Percentiles rank a stretch among this genome's conserved stretches.
Evolutionary conservation across 2,113 vertebrate species (phyloP).

Genomic region (Isurus oxyrinchus): DNA sequence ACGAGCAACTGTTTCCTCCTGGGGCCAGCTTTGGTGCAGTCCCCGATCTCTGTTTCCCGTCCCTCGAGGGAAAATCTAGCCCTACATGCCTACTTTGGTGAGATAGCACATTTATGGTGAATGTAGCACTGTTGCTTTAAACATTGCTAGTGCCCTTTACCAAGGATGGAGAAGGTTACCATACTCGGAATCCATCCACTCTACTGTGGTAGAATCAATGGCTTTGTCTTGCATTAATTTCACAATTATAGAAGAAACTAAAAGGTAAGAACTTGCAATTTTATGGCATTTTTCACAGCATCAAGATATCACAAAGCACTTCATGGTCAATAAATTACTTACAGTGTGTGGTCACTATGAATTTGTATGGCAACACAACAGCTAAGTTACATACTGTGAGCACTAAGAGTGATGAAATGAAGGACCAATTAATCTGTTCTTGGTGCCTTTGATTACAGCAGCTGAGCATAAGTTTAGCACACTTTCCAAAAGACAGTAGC

Average conservation of each 20-base stretch:
- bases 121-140: neutral
- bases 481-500: neutral
- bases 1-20: too few relatives aligned
- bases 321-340: neutral
- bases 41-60: too few relatives aligned
- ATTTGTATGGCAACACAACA: neutral
- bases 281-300: neutral
- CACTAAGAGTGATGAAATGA: neutral
- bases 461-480: neutral
- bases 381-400: neutral
- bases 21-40: too few relatives aligned
- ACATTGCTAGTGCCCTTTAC: neutral
- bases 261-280: neutral
- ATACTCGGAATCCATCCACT: neutral
- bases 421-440: neutral
- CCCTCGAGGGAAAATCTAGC: too few relatives aligned
- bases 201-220: neutral
- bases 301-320: neutral
- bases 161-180: neutral
- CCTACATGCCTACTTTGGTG: neutral
- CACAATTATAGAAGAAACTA: neutral
- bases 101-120: neutral
- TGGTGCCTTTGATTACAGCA: neutral
- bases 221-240: neutral
- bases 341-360: neutral